Conservation (phyloP, 2,888 invertebrate species). For the Dryobotodes eremita region DNA sequence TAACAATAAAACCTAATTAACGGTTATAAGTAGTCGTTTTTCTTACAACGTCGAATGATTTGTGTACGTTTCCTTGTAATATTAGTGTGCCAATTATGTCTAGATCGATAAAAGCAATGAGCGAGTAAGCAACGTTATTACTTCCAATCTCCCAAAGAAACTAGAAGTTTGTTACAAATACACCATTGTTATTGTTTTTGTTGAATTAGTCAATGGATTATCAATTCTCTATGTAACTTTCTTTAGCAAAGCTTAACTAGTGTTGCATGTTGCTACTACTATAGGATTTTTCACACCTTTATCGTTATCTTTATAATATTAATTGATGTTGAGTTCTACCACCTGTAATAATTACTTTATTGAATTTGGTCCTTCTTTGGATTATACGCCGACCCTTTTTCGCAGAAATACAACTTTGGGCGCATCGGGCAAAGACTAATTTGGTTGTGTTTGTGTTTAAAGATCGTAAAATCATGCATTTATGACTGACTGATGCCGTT, state of each 20-base stretch:
- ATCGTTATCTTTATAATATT: neutral
- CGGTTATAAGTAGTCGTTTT: neutral
- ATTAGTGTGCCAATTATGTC: conserved; percentile 53
- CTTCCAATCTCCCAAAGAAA: conserved; percentile 54
- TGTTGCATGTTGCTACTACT: conserved; percentile 14
- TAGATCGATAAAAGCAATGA: conserved; percentile 55
- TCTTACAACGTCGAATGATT: conserved; percentile 16
- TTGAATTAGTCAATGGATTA: conserved; percentile 46
- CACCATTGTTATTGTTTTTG: conserved; percentile 66
- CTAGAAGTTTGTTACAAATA: conserved; percentile 59
- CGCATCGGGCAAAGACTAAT: neutral
- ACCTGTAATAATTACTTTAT: neutral
- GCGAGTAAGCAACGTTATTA: conserved; percentile 33
- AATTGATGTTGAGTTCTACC: neutral
- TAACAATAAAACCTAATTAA: neutral
- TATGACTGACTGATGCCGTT: neutral
- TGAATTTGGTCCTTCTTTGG: neutral
- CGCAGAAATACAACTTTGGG: neutral
- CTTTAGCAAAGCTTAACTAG: conserved; percentile 35
- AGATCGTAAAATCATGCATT: neutral
- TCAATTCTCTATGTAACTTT: conserved; percentile 51
- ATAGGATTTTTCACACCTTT: conserved; percentile 33
- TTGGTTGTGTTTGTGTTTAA: neutral
- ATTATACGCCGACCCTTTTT: neutral
- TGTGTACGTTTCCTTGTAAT: conserved; percentile 31